These are phyloP conservation scores for Artibeus jamaicensis DNA, from an alignment of 2,797 vertebrate species.

Conservation along the genomic window DNA sequence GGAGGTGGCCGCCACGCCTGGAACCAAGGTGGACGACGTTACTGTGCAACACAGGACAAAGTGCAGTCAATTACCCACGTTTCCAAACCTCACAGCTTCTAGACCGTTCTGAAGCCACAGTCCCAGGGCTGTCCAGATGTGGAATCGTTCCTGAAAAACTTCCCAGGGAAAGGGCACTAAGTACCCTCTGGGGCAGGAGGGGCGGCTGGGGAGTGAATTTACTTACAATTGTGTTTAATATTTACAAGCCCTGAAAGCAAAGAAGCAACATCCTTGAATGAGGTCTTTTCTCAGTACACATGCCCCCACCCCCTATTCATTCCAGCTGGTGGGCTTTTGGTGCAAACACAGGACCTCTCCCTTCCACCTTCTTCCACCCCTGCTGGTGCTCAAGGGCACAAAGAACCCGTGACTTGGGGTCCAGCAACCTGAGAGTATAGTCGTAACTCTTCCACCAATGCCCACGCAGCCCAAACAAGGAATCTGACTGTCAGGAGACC, in stretches of 20 bases:
- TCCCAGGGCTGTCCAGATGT: neutral
- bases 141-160: neutral
- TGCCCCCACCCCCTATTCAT: fast-evolving
- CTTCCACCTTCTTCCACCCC: neutral
- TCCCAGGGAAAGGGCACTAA: no score
- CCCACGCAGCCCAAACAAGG: neutral
- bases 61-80: fast-evolving
- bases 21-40: neutral
- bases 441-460: neutral
- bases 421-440: no score
- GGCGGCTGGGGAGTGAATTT: neutral
- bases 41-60: neutral
- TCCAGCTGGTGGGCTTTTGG: neutral
- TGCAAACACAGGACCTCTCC: neutral
- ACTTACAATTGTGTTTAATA: neutral
- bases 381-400: fast-evolving
- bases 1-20: fast-evolving
- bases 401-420: neutral
- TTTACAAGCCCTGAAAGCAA: neutral
- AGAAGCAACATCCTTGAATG: neutral
- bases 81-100: neutral
- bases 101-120: neutral
- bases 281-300: neutral
- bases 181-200: neutral
- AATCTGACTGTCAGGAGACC: neutral